Evolutionary conservation across 2,113 vertebrate genomes (phyloP), one percentile per base, ranked within the genome.

Genomic region (Falcunculus frontatus): DNA sequence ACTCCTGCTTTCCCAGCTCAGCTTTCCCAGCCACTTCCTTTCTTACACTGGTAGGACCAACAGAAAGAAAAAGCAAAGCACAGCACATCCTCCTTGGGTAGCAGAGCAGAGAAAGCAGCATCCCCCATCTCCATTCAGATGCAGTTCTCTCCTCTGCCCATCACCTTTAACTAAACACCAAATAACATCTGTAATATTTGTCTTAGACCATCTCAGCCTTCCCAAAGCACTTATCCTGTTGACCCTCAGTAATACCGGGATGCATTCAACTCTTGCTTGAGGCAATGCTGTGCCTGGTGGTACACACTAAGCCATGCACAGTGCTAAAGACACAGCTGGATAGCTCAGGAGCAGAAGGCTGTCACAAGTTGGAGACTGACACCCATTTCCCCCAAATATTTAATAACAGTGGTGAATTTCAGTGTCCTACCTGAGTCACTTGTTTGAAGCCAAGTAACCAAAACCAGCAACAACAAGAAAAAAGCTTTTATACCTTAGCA

Each of bases 31-130:
- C 5, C 41, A 29, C 30, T 23, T 60, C 14, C 56, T 74, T 86
- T 37, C 76, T 60, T 60, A 5, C 32, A 3, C 17, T 22, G 42
- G 7, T 42, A 21, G 18, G 52, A 47, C 0, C 14, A 32, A 13
- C 16, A 70, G 57, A 23, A 19, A 74, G 49, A 26, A 76, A 41
- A 77, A 77, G 19, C 55, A 81, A 42, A 77, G 44, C 33, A 46
- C 29, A 72, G 53, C 21, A 55, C 22, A 50, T 9, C 18, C 44
- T 3, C 3, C 3, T 3, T 23, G 2, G 5, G n/a, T 0, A 22
- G 13, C 0, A 59, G 32, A 64, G 59, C 63, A 79, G n/a, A 46
- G 59, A 46, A 37, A 16, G 59, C 29, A 69, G 64, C 39, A 69
- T 35, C 50, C 26, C 27, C 13, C 44, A 26, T 23, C 46, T 35